Evolutionary conservation across 2,888 invertebrate genomes (phyloP).

Genomic region (Dimorphilus gyrociliatus): DNA sequence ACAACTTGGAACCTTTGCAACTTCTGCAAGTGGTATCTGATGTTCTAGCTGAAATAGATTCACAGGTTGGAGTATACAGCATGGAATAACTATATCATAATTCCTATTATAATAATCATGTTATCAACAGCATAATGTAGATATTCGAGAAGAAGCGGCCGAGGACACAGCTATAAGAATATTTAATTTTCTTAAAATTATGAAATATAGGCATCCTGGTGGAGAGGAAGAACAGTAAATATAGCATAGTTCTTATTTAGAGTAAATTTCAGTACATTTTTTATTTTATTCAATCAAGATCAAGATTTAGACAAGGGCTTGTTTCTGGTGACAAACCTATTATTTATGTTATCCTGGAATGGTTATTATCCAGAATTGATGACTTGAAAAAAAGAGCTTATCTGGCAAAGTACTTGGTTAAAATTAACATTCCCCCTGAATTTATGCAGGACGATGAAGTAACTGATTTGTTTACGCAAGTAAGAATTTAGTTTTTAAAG

Average conservation of each 20-base stretch:
- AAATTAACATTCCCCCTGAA: constrained; percentile 57
- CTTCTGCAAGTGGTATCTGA: constrained; percentile 60
- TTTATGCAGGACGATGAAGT: constrained; percentile 58
- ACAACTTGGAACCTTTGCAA: constrained; percentile 56
- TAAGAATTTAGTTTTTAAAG: no score
- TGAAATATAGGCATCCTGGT: constrained; percentile 59
- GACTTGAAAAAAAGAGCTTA: constrained; percentile 66
- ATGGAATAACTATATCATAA: background rate
- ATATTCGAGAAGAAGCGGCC: constrained; percentile 55
- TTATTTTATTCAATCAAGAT: constrained; percentile 38
- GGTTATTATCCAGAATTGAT: constrained; percentile 56
- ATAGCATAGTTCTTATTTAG: constrained; percentile 3
- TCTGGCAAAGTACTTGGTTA: constrained; percentile 49
- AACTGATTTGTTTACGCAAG: constrained; percentile 50
- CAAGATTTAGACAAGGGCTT: constrained; percentile 47
- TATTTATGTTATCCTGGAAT: constrained; percentile 60
- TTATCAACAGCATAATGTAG: constrained; percentile 46
- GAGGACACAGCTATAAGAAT: constrained; percentile 58
- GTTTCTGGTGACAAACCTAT: constrained; percentile 56
- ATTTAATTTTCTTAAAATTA: constrained; percentile 50
- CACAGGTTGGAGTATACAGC: constrained; percentile 38
- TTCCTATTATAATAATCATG: background rate
- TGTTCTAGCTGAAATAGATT: constrained; percentile 54
- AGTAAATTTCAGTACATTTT: constrained; percentile 3
- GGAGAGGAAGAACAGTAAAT: background rate